phyloP scores from a whole-genome alignment of 2,797 vertebrate species.

The Phrynocephalus forsythii region DNA sequence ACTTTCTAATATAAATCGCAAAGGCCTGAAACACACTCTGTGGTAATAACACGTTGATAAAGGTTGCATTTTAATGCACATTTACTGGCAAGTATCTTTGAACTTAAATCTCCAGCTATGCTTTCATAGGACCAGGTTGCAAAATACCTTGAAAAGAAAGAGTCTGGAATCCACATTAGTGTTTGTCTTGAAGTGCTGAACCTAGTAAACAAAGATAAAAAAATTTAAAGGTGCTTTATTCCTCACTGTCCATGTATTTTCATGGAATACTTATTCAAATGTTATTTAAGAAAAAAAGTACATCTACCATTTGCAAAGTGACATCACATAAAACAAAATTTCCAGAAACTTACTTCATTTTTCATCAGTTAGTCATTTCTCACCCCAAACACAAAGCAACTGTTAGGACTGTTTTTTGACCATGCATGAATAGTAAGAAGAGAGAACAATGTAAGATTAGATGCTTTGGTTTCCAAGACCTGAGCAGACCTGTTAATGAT shows the following conservation, averaged over 20 bases:
- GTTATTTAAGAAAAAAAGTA: background rate
- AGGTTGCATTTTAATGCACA: background rate
- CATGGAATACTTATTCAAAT: background rate
- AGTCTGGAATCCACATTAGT: slow-evolving; percentile 98
- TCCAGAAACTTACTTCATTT: too few species aligned
- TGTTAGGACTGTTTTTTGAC: too few species aligned
- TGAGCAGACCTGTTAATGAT: too few species aligned
- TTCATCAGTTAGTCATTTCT: too few species aligned
- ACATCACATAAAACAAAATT: too few species aligned
- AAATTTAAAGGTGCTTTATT: slow-evolving; percentile 9
- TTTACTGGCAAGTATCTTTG: background rate
- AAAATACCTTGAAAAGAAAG: slow-evolving; percentile 97
- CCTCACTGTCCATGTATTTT: background rate
- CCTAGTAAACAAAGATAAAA: slow-evolving; percentile 74
- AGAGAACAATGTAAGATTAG: too few species aligned
- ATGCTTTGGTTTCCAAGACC: too few species aligned
- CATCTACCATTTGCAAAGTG: too few species aligned
- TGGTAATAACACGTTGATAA: background rate
- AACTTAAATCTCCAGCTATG: background rate
- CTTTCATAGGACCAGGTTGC: background rate
- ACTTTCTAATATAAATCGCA: background rate
- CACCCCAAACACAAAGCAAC: too few species aligned
- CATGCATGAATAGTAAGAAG: too few species aligned
- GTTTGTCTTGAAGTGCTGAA: slow-evolving; percentile 99
- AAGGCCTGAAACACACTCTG: background rate